Conservation (phyloP, 2,888 invertebrate genomes). For the Brachyptera risi region DNA sequence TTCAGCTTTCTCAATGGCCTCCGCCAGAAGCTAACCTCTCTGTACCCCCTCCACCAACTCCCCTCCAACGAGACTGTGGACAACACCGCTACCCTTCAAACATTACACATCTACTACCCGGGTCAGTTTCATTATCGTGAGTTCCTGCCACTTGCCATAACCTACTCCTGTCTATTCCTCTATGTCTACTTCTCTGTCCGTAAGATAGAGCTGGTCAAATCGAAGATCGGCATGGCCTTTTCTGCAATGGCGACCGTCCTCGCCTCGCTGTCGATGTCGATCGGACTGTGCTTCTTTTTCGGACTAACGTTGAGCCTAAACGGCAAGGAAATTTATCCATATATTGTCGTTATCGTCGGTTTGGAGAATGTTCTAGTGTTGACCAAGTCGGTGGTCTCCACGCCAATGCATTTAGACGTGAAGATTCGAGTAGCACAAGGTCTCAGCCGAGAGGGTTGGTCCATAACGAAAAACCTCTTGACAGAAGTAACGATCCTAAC, state of each 20-base stretch:
- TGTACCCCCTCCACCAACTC: slow-evolving; percentile 69
- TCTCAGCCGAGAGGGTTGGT: slow-evolving; percentile 96
- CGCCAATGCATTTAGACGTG: slow-evolving; percentile 84
- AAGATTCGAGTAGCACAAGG: slow-evolving; percentile 95
- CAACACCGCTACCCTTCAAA: slow-evolving; percentile 11
- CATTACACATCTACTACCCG: slow-evolving; percentile 83
- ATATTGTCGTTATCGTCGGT: slow-evolving; percentile 90
- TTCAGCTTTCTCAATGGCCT: slow-evolving; percentile 72
- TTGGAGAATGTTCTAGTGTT: slow-evolving; percentile 88
- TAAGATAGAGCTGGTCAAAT: slow-evolving; percentile 90
- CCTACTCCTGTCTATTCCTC: slow-evolving; percentile 80
- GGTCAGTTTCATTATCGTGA: slow-evolving; percentile 82
- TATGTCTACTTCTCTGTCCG: slow-evolving; percentile 94
- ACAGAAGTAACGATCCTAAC: slow-evolving; percentile 90
- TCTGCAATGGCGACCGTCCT: slow-evolving; percentile 80
- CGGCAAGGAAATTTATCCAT: slow-evolving; percentile 84
- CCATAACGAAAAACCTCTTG: slow-evolving; percentile 90
- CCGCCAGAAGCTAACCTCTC: slow-evolving; percentile 59
- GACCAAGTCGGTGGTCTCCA: slow-evolving; percentile 91
- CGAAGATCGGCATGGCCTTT: slow-evolving; percentile 80
- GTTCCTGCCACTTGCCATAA: slow-evolving; percentile 76
- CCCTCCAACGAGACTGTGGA: slow-evolving; percentile 35
- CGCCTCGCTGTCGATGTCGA: slow-evolving; percentile 82
- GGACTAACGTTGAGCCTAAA: slow-evolving; percentile 77
- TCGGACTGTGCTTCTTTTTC: slow-evolving; percentile 83